These are phyloP conservation scores for Synanthedon tipuliformis DNA, from an alignment of 2,888 invertebrate species.

Conservation along the genomic window DNA sequence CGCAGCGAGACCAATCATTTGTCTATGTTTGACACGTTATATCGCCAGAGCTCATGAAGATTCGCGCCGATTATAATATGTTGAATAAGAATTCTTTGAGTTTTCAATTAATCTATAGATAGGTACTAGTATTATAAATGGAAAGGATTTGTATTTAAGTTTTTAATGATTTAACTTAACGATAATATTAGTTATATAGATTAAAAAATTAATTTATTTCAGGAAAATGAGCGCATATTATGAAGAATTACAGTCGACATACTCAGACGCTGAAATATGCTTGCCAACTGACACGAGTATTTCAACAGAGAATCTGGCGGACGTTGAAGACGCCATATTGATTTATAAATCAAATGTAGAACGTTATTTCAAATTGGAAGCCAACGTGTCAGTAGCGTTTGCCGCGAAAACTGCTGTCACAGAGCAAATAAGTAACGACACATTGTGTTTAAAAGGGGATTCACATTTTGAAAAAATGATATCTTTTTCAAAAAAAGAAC, in stretches of 20 bases:
- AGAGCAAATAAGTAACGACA: constrained; percentile 5
- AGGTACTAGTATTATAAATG: too few species aligned
- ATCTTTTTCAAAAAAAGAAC: constrained; percentile 50
- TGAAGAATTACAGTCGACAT: constrained; percentile 68
- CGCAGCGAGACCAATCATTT: too few species aligned
- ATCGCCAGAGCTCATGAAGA: too few species aligned
- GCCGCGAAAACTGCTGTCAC: constrained; percentile 18
- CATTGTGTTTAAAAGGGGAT: constrained; percentile 72
- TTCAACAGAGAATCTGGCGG: constrained; percentile 18
- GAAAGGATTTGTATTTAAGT: too few species aligned
- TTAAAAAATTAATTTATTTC: constrained; percentile 10
- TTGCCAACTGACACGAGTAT: constrained; percentile 29
- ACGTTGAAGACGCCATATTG: constrained; percentile 34
- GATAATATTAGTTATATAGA: too few species aligned
- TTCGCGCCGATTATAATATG: too few species aligned
- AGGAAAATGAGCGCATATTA: constrained; percentile 59
- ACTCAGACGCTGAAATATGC: constrained; percentile 70
- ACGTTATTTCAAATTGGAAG: constrained; percentile 10
- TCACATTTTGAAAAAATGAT: constrained; percentile 73
- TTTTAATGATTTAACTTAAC: too few species aligned
- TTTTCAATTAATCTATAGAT: background rate
- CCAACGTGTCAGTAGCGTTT: constrained; percentile 10
- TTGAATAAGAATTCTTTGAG: background rate
- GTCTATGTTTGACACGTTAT: too few species aligned
- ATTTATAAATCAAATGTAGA: constrained; percentile 24